phyloP scores from a whole-genome alignment of 2,888 invertebrate genomes.

The Drosophila recens region DNA sequence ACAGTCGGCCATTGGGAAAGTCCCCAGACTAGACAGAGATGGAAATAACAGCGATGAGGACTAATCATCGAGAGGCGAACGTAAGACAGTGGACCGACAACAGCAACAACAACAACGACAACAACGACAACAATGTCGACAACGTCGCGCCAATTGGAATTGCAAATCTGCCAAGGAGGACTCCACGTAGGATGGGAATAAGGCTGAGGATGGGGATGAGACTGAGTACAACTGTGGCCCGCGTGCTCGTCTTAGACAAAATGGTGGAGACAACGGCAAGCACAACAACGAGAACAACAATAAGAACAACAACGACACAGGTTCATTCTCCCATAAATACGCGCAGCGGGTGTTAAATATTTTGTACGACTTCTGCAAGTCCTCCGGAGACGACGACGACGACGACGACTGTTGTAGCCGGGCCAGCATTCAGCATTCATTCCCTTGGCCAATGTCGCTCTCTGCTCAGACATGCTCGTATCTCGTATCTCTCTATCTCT shows the following conservation, averaged over 20 bases:
- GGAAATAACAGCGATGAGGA: slow-evolving; percentile 36
- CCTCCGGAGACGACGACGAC: slow-evolving; percentile 61
- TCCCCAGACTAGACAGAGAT: slow-evolving; percentile 51
- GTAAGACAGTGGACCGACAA: slow-evolving; percentile 17
- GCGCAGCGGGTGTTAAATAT: slow-evolving; percentile 83
- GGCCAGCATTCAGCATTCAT: slow-evolving; percentile 11
- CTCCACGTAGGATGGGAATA: slow-evolving; percentile 6
- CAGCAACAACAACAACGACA: slow-evolving; percentile 41
- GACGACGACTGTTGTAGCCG: slow-evolving; percentile 45
- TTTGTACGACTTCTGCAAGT: slow-evolving; percentile 80
- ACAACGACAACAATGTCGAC: slow-evolving; percentile 43
- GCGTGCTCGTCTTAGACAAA: slow-evolving; percentile 69
- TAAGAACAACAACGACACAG: slow-evolving; percentile 67
- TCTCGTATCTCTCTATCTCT: slow-evolving; percentile 29
- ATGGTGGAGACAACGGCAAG: slow-evolving; percentile 59
- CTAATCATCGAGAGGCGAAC: slow-evolving; percentile 56
- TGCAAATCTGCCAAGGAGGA: slow-evolving; percentile 66
- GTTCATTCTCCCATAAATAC: slow-evolving; percentile 84
- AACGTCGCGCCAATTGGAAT: slow-evolving; percentile 78
- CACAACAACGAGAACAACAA: slow-evolving; percentile 16
- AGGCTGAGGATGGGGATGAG: slow-evolving; percentile 8
- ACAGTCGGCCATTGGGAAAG: slow-evolving; percentile 65
- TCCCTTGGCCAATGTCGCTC: slow-evolving; percentile 30
- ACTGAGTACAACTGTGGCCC: slow-evolving; percentile 2
- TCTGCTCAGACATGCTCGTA: slow-evolving; percentile 47